phyloP scores from a whole-genome alignment of 1,140 invertebrate species.

The Drosophila equinoxialis region DNA sequence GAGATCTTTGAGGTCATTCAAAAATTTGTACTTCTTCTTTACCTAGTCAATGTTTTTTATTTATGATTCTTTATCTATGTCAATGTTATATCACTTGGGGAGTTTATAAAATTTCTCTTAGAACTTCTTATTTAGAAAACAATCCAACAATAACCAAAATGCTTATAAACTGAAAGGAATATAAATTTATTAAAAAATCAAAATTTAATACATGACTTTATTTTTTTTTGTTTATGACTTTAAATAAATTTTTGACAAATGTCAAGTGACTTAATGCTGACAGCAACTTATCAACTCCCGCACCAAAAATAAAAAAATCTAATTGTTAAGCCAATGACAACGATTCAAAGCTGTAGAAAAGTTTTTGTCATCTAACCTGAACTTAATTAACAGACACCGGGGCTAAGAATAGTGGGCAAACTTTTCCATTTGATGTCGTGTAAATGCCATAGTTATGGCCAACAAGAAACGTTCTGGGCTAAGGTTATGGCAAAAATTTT shows the following conservation, averaged over 20 bases:
- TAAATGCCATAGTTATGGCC: conserved; percentile 22
- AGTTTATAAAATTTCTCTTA: too few relatives aligned
- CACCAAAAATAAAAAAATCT: background rate
- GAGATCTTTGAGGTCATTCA: too few relatives aligned
- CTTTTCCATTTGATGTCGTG: conserved; percentile 23
- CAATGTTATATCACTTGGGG: too few relatives aligned
- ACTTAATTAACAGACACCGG: conserved; percentile 17
- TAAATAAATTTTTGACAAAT: conserved; percentile 39
- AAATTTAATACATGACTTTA: too few relatives aligned
- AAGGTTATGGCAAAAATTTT: background rate
- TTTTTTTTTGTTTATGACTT: background rate
- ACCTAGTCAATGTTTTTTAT: too few relatives aligned
- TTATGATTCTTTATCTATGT: too few relatives aligned
- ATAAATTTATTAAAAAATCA: too few relatives aligned
- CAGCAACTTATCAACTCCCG: conserved; percentile 4
- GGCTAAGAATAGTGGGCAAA: conserved; percentile 12
- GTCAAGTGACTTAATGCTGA: conserved; percentile 24
- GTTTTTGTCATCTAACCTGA: conserved; percentile 11
- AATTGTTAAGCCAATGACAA: conserved; percentile 13
- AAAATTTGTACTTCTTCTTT: too few relatives aligned
- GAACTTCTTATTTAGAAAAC: too few relatives aligned
- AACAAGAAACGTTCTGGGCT: background rate
- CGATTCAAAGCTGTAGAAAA: background rate
- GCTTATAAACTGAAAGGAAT: too few relatives aligned
- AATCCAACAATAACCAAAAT: too few relatives aligned